A percentile compares a stretch with the other conserved stretches of the same genome.
Conservation (phyloP, 2,797 vertebrate genomes). For the Anas bahamensis region DNA sequence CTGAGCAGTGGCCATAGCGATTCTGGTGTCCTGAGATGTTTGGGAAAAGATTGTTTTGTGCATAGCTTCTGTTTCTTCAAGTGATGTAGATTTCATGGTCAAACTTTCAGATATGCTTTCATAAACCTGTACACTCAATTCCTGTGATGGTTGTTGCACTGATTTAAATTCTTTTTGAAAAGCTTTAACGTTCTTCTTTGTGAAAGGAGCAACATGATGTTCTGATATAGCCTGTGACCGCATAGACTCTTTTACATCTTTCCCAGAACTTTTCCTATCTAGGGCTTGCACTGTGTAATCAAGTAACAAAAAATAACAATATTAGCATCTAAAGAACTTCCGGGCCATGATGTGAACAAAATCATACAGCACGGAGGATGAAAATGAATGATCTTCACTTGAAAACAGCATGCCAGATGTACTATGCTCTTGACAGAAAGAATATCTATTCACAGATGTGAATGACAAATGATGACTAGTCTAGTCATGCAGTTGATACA, state of each 20-base stretch:
- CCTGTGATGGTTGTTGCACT: constrained; percentile 55
- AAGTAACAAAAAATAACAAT: constrained; percentile 84
- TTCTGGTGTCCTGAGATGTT: constrained; percentile 51
- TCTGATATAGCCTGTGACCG: constrained; percentile 80
- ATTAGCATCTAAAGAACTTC: constrained; percentile 72
- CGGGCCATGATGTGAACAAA: constrained; percentile 66
- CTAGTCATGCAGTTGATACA: constrained; percentile 43
- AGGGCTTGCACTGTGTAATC: constrained; percentile 87
- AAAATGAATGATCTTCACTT: constrained; percentile 61
- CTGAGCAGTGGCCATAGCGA: not conserved
- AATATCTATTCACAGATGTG: constrained; percentile 30
- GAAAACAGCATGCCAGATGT: constrained; percentile 75
- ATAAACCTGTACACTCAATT: constrained; percentile 72
- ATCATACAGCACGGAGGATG: constrained; percentile 66
- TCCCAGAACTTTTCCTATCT: constrained; percentile 87
- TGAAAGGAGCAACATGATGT: constrained; percentile 71
- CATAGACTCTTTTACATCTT: constrained; percentile 80
- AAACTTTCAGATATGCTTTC: constrained; percentile 81
- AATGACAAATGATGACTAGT: constrained; percentile 38
- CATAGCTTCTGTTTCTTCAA: constrained; percentile 35
- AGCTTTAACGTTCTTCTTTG: constrained; percentile 73
- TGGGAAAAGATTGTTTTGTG: constrained; percentile 43
- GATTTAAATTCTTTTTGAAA: constrained; percentile 74
- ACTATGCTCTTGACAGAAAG: constrained; percentile 39
- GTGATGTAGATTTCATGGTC: constrained; percentile 34